Evolutionary conservation across 2,113 vertebrate species (phyloP).

Genomic region (Peromyscus maniculatus): DNA sequence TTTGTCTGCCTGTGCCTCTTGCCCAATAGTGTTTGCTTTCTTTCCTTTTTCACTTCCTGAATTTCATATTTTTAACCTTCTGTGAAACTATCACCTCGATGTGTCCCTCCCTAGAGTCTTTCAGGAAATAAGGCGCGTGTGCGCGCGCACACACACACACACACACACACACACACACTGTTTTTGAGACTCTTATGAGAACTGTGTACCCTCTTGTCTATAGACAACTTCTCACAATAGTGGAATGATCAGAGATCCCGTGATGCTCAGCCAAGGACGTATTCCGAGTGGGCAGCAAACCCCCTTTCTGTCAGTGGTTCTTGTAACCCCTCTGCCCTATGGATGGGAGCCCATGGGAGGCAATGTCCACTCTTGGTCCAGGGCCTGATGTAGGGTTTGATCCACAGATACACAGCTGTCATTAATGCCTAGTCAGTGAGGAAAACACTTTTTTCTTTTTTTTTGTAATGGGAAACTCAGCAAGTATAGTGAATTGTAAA

Average conservation of each 20-base stretch:
- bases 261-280: not conserved
- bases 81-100: not conserved
- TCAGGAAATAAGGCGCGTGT: not conserved
- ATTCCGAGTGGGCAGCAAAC: not conserved
- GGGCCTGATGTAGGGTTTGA: not conserved
- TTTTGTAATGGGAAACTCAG: not conserved
- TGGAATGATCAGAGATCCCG: not conserved
- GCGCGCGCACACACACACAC: not conserved
- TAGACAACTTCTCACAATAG: not conserved
- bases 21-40: not conserved
- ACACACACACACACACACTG: not conserved
- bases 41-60: not conserved
- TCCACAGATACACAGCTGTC: not conserved
- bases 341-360: not conserved
- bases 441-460: not conserved
- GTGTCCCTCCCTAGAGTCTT: not conserved
- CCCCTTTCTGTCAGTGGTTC: not conserved
- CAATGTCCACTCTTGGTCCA: not conserved
- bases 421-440: not conserved
- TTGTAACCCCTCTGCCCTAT: not conserved
- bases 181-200: not conserved
- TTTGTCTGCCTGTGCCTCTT: accelerated
- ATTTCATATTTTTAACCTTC: not conserved
- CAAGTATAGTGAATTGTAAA: not conserved
- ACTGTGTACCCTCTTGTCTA: not conserved